Conservation (phyloP, 2,797 vertebrate species). For the Manis crassicaudata region DNA sequence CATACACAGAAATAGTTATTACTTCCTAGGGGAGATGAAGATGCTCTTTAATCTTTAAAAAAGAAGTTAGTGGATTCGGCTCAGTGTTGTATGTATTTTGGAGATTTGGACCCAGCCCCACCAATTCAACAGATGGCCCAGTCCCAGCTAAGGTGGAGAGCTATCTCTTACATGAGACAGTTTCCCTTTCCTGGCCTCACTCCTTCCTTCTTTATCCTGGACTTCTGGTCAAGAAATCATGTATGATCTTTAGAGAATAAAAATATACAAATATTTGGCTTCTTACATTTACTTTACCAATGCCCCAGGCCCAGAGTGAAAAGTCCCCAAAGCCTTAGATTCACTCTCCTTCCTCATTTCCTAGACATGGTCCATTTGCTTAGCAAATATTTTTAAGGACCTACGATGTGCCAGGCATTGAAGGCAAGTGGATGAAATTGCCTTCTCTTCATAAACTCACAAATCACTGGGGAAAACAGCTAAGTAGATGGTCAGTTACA, state of each 20-base stretch:
- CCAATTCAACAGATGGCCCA: background rate
- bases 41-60: background rate
- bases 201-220: background rate
- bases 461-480: background rate
- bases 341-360: background rate
- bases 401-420: background rate
- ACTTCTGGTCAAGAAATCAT: background rate
- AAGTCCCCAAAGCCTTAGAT: background rate
- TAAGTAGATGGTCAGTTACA: background rate
- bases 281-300: background rate
- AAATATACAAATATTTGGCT: background rate
- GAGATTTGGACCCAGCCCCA: background rate
- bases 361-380: background rate
- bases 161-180: no score
- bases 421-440: background rate
- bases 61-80: background rate
- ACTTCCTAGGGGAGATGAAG: background rate
- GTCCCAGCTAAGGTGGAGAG: background rate
- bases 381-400: background rate
- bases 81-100: background rate
- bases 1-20: background rate
- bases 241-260: background rate
- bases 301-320: background rate
- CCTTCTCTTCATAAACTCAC: background rate
- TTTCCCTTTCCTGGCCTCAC: background rate